Evolutionary conservation across 2,888 invertebrate species (phyloP), one percentile per base, ranked within the genome.

Genomic region (Epicampocera succincta): DNA sequence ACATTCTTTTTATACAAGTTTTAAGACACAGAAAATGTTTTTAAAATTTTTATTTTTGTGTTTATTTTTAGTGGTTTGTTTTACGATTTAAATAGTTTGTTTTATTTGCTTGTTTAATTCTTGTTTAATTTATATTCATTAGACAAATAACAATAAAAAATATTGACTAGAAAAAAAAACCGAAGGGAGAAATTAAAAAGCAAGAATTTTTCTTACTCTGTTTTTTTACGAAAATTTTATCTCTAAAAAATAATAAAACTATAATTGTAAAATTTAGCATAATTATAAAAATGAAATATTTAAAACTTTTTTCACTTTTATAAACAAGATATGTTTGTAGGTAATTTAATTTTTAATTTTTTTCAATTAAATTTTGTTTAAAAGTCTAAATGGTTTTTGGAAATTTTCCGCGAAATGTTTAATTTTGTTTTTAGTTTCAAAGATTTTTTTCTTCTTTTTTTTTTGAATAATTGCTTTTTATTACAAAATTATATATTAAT

Each of bases 1-100:
- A 90, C 90, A 90, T 90, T 90, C 76, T 90, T 90, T 84, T 90
- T 90, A 90, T 90, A 90, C 90, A 90, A 90, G 90, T 90, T 90
- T 79, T 90, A 90, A 90, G 90, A 90, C 90, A 90, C 90, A 90
- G 90, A 90, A 90, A 90, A 89, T 89, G 88, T 90, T 89, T 88
- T 88, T 87, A 44, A 76, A 69, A 40, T 21, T 44, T 61, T 76
- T n/a, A n/a, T n/a, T 72, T 83, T 85, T 80, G 84, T 84, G 81
- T 84, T 84, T 83, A 74, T 44, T 52, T 72, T 72, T 65, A 77
- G 65, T 83, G 68, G 58, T 85, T 72, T 83, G 66, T 71, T 81
- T 76, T 54, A 48, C 82, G 69, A 29, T 66, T 65, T 83, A 66
- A 85, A 84, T 84, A 83, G 79, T 83, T 85, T 76, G 52, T 50